Conservation (phyloP, 2,888 invertebrate species). For the Eretmocerus hayati region DNA sequence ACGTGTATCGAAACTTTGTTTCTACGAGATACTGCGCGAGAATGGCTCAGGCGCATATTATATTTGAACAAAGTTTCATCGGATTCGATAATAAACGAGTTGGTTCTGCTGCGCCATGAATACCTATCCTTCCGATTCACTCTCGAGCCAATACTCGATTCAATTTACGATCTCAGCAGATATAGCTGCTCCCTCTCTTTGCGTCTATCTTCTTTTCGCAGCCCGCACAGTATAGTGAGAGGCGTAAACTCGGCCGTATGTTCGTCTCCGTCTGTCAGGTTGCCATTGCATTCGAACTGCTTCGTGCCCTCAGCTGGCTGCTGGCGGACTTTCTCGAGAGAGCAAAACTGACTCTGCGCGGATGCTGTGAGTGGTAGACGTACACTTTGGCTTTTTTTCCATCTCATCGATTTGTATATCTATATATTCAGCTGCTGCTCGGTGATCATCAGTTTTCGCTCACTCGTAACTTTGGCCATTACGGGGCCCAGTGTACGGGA, state of each 20-base stretch:
- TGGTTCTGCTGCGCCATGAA: no score
- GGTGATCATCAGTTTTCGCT: slow-evolving; percentile 5
- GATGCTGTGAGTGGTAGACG: not conserved
- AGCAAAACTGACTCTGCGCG: no score
- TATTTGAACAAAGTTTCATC: no score
- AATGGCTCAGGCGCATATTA: no score
- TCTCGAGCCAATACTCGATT: slow-evolving; percentile 33
- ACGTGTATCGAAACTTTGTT: no score
- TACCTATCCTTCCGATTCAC: no score
- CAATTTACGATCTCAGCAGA: slow-evolving; percentile 36
- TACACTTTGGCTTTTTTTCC: no score
- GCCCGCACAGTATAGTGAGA: not conserved
- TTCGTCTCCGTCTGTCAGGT: slow-evolving; percentile 27
- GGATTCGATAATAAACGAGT: no score
- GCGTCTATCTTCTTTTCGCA: no score
- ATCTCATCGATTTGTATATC: not conserved
- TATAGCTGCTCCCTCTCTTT: not conserved
- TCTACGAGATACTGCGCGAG: no score
- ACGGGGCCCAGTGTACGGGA: not conserved
- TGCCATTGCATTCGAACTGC: slow-evolving; percentile 28
- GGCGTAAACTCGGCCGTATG: slow-evolving; percentile 9
- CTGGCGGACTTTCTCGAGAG: no score
- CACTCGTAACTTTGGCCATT: slow-evolving; percentile 1
- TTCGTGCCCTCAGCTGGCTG: no score
- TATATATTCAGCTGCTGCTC: not conserved